These are phyloP conservation scores for Lepidurus packardi DNA, from an alignment of 1,140 invertebrate genomes.

Conservation along the genomic window DNA sequence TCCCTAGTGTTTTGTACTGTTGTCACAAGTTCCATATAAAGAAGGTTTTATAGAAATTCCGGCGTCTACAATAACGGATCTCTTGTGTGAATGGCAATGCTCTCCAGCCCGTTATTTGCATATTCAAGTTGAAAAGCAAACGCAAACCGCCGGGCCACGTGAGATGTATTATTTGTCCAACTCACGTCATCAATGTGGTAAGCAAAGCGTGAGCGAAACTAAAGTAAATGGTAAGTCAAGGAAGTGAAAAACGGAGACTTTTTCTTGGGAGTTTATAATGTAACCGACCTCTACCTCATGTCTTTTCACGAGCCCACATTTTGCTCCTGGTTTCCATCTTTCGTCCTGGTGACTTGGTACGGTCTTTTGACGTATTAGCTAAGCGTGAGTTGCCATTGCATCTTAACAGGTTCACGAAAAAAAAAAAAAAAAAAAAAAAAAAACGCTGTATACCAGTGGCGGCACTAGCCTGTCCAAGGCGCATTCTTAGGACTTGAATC, in stretches of 20 bases:
- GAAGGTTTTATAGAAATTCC: too few species aligned
- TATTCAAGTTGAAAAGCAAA: background rate
- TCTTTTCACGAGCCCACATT: constrained; percentile 14
- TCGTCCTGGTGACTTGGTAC: background rate
- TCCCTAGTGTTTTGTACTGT: too few species aligned
- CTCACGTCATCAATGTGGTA: constrained; percentile 2
- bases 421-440: too few species aligned
- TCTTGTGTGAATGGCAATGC: background rate
- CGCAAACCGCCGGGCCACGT: background rate
- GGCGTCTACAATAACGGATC: too few species aligned
- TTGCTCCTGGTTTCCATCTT: background rate
- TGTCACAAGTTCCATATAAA: too few species aligned
- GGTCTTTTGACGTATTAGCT: constrained; percentile 16
- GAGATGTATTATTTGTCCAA: background rate
- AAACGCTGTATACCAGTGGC: background rate
- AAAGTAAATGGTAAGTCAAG: background rate
- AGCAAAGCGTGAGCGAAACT: background rate
- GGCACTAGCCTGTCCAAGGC: background rate
- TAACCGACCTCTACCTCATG: background rate
- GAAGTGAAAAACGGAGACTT: background rate
- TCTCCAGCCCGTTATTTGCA: background rate
- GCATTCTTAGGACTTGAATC: background rate
- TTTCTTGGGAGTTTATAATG: background rate
- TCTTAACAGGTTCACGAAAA: background rate
- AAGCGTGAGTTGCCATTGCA: background rate